Evolutionary conservation across 2,888 invertebrate species (phyloP), one percentile per base, ranked within the genome.

Genomic region (Orthosia cruda): DNA sequence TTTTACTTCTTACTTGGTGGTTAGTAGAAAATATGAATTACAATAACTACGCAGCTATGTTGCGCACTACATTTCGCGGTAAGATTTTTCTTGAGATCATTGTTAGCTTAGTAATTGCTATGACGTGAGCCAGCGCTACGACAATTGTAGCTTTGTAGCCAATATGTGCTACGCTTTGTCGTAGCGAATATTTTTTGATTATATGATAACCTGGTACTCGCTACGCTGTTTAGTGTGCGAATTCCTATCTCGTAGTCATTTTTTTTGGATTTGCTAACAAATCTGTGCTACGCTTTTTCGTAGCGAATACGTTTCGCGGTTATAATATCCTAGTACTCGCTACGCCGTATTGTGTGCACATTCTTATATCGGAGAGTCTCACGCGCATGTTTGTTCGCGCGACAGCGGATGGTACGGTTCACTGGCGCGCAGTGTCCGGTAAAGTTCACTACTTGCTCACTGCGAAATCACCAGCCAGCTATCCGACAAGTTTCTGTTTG

Each of bases 351-450:
- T 52, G 83, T 91, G 89, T 91, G 87, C 90, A 85, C 91, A 84
- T 81, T 72, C 90, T 81, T 92, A 85, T 78, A 80, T 87, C 90
- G 88, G 84, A 91, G 90, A 90, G 89, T 93, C 93, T 93, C 94
- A 92, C 93, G 91, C 91, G 90, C 85, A 77, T 95, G 88, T 96
- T 95, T 95, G 93, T 87, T 92, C 88, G 91, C 83, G 88, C 90
- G 85, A 87, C 88, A 89, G 74, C 74, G 77, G 78, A 87, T 87
- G 83, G 83, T 90, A 91, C 90, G 92, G 95, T 94, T 94, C 93
- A 93, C 88, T 85, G 90, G 87, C 88, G 88, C 85, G 84, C 87
- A 84, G 86, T 88, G 91, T 89, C 89, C 90, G 88, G 92, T 92
- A 91, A 90, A 92, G 92, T 93, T 94, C 92, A 92, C 90, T 81